Percentiles rank a stretch among this genome's conserved stretches.
phyloP scores from a whole-genome alignment of 2,797 vertebrate genomes.

The Chelon labrosus region DNA sequence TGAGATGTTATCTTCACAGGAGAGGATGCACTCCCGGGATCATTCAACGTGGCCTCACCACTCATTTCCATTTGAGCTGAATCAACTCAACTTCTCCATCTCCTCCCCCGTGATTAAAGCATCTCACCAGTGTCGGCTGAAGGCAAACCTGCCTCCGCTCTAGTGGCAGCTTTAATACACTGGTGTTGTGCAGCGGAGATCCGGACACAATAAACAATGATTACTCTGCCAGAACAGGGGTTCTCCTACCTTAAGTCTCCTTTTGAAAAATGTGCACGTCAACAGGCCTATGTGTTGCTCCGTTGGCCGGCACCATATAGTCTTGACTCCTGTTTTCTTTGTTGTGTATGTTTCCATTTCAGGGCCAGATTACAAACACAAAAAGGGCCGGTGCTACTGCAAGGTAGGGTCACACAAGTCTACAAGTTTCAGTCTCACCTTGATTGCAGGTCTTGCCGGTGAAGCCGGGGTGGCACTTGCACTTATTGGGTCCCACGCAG shows the following conservation, averaged over 20 bases:
- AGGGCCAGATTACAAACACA: not conserved
- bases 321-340: slow-evolving; percentile 6
- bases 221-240: slow-evolving; percentile 26
- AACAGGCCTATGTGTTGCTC: slow-evolving; percentile 23
- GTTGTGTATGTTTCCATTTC: slow-evolving; percentile 18
- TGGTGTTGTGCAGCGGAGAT: slow-evolving; percentile 22
- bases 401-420: not conserved
- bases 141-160: slow-evolving; percentile 43
- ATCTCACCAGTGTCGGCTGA: slow-evolving; percentile 43
- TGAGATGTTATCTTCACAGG: slow-evolving; percentile 80
- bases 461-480: slow-evolving; percentile 95
- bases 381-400: not conserved
- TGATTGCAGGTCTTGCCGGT: slow-evolving; percentile 98
- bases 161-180: slow-evolving; percentile 39
- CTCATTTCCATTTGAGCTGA: slow-evolving; percentile 72
- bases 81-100: slow-evolving; percentile 49
- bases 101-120: slow-evolving; percentile 55
- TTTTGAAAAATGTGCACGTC: slow-evolving; percentile 34
- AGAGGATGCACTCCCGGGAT: slow-evolving; percentile 69
- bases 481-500: slow-evolving; percentile 96
- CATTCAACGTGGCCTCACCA: slow-evolving; percentile 56
- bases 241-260: slow-evolving; percentile 34
- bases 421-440: slow-evolving; percentile 84
- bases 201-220: slow-evolving; percentile 54
- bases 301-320: slow-evolving; percentile 3